phyloP scores from a whole-genome alignment of 2,797 vertebrate species.

The Xerus rutilus region DNA sequence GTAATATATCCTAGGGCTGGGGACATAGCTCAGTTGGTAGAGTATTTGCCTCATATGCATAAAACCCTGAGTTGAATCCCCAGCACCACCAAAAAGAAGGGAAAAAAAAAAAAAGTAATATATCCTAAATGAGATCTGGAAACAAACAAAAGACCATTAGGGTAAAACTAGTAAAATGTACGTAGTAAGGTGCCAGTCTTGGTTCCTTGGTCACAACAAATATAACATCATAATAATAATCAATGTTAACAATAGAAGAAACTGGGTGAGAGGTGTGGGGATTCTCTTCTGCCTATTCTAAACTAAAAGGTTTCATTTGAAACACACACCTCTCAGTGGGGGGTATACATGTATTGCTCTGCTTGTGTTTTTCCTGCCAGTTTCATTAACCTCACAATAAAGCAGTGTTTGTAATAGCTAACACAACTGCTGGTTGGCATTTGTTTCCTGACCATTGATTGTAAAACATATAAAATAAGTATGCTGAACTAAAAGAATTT shows the following conservation, averaged over 20 bases:
- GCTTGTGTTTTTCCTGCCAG: background rate
- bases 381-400: background rate
- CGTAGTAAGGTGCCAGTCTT: background rate
- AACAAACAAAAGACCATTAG: slow-evolving; percentile 17
- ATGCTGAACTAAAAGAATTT: background rate
- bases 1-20: background rate
- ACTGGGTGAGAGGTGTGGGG: background rate
- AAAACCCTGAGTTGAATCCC: too few species aligned
- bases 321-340: background rate
- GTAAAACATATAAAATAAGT: background rate
- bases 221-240: background rate
- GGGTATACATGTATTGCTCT: background rate
- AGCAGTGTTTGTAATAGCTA: background rate
- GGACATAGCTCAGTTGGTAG: too few species aligned
- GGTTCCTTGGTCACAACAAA: background rate
- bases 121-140: background rate
- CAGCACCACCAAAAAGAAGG: too few species aligned
- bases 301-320: background rate
- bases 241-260: background rate
- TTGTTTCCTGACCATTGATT: background rate
- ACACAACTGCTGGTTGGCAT: background rate
- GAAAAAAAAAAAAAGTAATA: background rate
- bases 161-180: background rate
- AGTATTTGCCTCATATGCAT: too few species aligned
- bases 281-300: background rate